Conservation (phyloP, 1,140 invertebrate species). For the Cecropterus lyciades region DNA sequence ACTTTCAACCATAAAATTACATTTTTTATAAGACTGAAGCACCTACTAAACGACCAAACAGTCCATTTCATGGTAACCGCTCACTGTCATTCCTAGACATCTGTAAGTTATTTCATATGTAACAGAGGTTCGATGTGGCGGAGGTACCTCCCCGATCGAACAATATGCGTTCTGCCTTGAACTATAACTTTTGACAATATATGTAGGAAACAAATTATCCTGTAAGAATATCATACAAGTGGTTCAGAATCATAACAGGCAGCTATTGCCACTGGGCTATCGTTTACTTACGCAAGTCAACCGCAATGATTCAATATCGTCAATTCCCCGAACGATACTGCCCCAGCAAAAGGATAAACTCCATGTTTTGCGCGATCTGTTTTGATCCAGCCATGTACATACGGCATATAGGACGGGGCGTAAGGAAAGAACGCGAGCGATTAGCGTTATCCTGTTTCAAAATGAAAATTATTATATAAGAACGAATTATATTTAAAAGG, state of each 20-base stretch:
- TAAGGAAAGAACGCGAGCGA: not conserved
- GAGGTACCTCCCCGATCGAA: too few relatives aligned
- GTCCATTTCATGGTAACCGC: too few relatives aligned
- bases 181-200: too few relatives aligned
- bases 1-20: too few relatives aligned
- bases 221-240: not conserved
- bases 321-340: not conserved
- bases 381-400: not conserved
- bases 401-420: not conserved
- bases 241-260: not conserved
- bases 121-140: too few relatives aligned
- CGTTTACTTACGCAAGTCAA: not conserved
- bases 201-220: not conserved
- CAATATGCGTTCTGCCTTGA: too few relatives aligned
- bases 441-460: not conserved
- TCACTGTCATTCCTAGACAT: too few relatives aligned
- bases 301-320: slow-evolving; percentile 1
- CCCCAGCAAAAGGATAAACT: not conserved
- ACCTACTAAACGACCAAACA: too few relatives aligned
- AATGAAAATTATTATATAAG: too few relatives aligned
- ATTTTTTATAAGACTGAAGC: too few relatives aligned
- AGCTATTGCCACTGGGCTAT: not conserved
- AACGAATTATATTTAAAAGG: too few relatives aligned
- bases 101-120: too few relatives aligned
- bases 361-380: not conserved